Conservation (phyloP, 2,888 invertebrate genomes). For the Drosophila conformis region DNA sequence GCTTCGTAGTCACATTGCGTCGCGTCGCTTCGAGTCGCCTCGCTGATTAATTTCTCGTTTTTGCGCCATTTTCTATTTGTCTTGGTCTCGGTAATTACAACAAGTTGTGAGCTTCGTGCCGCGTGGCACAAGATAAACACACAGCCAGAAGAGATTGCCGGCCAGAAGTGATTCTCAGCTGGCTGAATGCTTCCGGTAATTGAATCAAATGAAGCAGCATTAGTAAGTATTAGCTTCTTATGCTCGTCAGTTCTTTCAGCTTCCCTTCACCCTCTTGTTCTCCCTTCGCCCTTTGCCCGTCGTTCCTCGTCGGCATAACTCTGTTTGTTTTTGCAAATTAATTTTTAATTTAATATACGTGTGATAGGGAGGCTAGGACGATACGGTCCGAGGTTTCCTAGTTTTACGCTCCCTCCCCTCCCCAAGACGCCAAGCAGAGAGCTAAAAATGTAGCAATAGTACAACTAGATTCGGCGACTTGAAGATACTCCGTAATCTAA, state of each 20-base stretch:
- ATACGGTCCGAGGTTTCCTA: conserved; percentile 17
- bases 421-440: conserved; percentile 26
- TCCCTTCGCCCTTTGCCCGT: not conserved
- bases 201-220: conserved; percentile 80
- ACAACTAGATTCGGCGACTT: not conserved
- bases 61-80: conserved; percentile 83
- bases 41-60: conserved; percentile 83
- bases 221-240: conserved; percentile 80
- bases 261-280: conserved; percentile 8
- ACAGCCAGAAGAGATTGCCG: conserved; percentile 37
- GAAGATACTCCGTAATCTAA: not conserved
- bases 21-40: conserved; percentile 11
- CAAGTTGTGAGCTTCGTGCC: conserved; percentile 62
- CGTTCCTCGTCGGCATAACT: conserved; percentile 48
- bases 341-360: conserved; percentile 79
- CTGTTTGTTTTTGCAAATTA: conserved; percentile 78
- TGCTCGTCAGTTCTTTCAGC: conserved; percentile 44
- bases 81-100: conserved; percentile 82
- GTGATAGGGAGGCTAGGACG: conserved; percentile 26
- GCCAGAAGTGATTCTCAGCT: conserved; percentile 50
- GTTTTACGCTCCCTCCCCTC: conserved; percentile 23
- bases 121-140: conserved; percentile 73
- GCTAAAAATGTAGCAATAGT: conserved; percentile 14
- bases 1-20: not conserved
- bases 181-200: conserved; percentile 75